Percentiles rank a stretch among this genome's conserved stretches.
Conservation (phyloP, 2,888 invertebrate genomes). For the Hartigia nigra region DNA sequence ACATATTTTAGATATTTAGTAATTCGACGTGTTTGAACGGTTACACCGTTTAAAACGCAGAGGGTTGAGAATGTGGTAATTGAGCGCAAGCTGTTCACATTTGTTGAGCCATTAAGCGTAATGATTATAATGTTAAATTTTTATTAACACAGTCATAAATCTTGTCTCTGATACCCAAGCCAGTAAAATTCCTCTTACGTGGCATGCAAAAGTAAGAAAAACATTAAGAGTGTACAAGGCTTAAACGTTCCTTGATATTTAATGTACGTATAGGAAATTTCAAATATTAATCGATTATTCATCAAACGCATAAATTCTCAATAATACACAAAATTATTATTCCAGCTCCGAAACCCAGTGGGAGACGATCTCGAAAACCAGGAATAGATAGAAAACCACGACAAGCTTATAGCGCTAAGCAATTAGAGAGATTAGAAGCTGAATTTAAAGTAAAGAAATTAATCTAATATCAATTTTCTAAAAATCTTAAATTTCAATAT, state of each 20-base stretch:
- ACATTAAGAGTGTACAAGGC: background rate
- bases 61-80: slow-evolving; percentile 47
- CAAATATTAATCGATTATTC: too few relatives aligned
- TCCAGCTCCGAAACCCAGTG: slow-evolving; percentile 83
- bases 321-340: slow-evolving; percentile 29
- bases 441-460: slow-evolving; percentile 82
- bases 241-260: background rate
- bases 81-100: slow-evolving; percentile 39
- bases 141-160: slow-evolving; percentile 44
- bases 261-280: background rate
- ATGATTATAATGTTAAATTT: slow-evolving; percentile 49
- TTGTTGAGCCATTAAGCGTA: slow-evolving; percentile 40
- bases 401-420: slow-evolving; percentile 96
- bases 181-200: background rate
- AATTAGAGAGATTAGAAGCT: slow-evolving; percentile 88
- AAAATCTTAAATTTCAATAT: background rate
- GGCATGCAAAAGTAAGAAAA: background rate
- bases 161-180: slow-evolving; percentile 14
- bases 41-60: slow-evolving; percentile 18
- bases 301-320: background rate
- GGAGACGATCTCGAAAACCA: slow-evolving; percentile 84
- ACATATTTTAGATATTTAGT: slow-evolving; percentile 43
- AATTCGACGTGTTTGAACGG: slow-evolving; percentile 29
- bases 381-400: slow-evolving; percentile 94
- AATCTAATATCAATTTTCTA: background rate